A percentile compares a stretch with the other conserved stretches of the same genome.
Evolutionary conservation across 1,140 invertebrate genomes (phyloP).

Genomic region (Periplaneta americana): DNA sequence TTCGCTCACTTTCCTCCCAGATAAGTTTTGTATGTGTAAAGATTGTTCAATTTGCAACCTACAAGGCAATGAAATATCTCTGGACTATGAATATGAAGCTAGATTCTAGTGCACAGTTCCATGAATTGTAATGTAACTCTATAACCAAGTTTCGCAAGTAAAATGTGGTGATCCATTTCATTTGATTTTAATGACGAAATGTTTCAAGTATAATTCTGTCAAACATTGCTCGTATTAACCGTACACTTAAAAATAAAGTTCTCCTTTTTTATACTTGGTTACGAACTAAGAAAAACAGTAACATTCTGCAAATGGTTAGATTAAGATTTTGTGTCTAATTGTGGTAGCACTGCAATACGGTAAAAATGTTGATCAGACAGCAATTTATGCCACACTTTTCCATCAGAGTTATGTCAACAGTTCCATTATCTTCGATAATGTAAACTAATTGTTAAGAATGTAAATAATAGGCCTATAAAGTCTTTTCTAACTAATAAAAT

Average conservation of each 20-base stretch:
- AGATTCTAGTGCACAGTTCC: neutral
- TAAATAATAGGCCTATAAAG: neutral
- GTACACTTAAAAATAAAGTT: too few relatives aligned
- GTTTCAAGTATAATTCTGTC: neutral
- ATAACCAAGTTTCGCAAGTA: neutral
- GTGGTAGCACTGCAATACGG: neutral
- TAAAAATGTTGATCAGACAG: neutral
- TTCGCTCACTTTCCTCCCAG: neutral
- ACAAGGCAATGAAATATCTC: neutral
- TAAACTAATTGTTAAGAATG: neutral
- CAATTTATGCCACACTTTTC: too few relatives aligned
- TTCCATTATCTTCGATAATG: too few relatives aligned
- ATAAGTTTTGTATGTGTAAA: neutral
- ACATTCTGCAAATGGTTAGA: neutral
- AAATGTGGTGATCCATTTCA: neutral
- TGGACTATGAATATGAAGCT: too few relatives aligned
- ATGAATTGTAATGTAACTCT: neutral
- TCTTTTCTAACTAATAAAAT: neutral
- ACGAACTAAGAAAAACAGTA: neutral
- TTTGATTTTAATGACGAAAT: neutral
- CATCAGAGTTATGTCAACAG: too few relatives aligned
- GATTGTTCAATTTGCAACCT: neutral
- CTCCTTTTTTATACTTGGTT: neutral
- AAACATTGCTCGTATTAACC: too few relatives aligned
- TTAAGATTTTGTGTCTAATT: neutral